A percentile compares a stretch with the other conserved stretches of the same genome.
These are phyloP conservation scores for Dasypus novemcinctus DNA, from an alignment of 2,113 vertebrate genomes.

Conservation along the genomic window DNA sequence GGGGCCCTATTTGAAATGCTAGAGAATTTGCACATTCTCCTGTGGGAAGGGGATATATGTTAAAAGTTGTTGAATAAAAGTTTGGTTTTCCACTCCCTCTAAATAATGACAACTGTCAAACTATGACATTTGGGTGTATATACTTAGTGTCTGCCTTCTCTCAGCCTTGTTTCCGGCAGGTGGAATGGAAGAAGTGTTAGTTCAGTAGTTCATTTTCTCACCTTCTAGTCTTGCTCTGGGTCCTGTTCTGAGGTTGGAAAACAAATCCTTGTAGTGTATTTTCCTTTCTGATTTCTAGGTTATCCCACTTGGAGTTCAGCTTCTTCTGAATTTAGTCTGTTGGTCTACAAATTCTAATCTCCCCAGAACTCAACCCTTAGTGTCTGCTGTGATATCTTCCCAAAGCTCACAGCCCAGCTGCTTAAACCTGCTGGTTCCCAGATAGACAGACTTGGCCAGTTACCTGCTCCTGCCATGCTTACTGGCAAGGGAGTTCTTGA, in stretches of 20 bases:
- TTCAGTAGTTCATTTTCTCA: neutral
- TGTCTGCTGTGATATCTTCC: neutral
- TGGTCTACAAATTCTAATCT: neutral
- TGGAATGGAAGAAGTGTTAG: neutral
- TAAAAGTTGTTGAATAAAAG: neutral
- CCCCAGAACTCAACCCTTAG: neutral
- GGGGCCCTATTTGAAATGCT: neutral
- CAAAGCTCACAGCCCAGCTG: neutral
- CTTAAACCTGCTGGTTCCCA: neutral
- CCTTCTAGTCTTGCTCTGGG: neutral
- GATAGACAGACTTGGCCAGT: too few species aligned
- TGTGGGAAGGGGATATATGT: neutral
- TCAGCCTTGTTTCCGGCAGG: neutral
- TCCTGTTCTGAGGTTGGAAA: neutral
- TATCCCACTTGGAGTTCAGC: neutral
- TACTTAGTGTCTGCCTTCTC: neutral
- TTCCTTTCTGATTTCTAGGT: neutral
- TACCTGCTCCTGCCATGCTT: neutral
- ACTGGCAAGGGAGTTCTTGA: fast-evolving
- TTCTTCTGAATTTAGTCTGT: neutral
- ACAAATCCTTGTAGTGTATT: neutral
- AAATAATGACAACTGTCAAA: neutral
- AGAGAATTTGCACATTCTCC: neutral
- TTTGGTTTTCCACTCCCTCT: neutral
- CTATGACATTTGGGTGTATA: too few species aligned